Base-by-base conservation (phyloP, 2,797 vertebrate genomes). In the Mastacembelus armatus region DNA sequence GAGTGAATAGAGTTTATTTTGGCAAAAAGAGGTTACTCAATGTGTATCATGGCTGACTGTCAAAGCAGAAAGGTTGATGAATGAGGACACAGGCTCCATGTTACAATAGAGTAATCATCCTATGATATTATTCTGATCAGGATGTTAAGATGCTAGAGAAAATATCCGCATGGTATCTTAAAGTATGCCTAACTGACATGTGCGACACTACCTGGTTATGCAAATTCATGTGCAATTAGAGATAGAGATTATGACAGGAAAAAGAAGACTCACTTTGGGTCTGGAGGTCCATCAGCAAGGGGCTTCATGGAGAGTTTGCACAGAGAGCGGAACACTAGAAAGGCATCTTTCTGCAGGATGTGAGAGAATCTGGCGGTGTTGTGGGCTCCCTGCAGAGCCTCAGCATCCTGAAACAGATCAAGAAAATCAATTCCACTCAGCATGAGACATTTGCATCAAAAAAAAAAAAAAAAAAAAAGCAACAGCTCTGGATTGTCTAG, bases 251-350 rank as follows among this genome's bases (percentile, higher is more conserved):
- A 1, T 44, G 3, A 27, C 18, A 12, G 7, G 1, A 19, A 24
- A 18, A 16, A 3, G 24, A 50, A 43, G 10, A 74, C 77, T 94
- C 88, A 99, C 98, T 95, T 99, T 80, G 97, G 98, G 88, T 99
- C 98, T 24, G 97, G 98, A 15, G 96, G 97, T 38, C 98, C 97
- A 45, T 99, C 97, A 16, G 95, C 96, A 1, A 99, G 93, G 0
- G 97, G 98, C 35, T 99, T 99, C 97, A 99, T 99, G 61, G 98
- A 99, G 50, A 99, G 96, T 83, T 99, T 99, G 91, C 98, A 99
- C 75, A 99, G 77, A 0, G 97, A 98, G 62, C 98, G 95, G 83
- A 99, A 99, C 58, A 99, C 98, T 27, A 99, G 93, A 68, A 99
- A 99, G 40, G 97, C 97, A 1, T 99, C 98, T 88, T 99, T 99